Conservation (phyloP, 2,113 vertebrate genomes). For the Hiodon alosoides region DNA sequence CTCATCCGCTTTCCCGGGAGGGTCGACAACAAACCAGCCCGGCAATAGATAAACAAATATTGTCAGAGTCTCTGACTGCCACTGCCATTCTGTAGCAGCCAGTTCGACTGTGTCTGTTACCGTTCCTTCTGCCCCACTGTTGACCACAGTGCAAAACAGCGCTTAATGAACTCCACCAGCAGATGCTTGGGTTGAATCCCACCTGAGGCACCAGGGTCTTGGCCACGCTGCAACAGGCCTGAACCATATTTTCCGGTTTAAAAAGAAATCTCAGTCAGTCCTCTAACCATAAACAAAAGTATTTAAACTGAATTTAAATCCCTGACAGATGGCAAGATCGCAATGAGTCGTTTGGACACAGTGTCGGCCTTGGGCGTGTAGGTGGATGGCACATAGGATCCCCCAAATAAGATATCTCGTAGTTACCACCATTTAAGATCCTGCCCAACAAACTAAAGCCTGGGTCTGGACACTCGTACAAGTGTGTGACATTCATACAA, state of each 20-base stretch:
- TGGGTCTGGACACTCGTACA: no score
- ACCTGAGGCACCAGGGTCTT: neutral
- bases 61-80: neutral
- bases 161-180: neutral
- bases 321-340: no score
- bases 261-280: no score
- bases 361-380: no score
- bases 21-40: slow-evolving; percentile 14
- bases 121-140: neutral
- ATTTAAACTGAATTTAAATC: no score
- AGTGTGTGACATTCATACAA: no score
- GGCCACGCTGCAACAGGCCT: neutral
- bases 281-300: no score
- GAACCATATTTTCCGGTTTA: neutral
- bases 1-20: slow-evolving; percentile 52
- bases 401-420: no score
- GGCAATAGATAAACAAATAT: neutral
- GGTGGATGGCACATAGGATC: no score
- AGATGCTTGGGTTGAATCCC: neutral
- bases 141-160: neutral
- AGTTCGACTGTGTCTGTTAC: neutral
- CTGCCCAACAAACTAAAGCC: no score
- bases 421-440: no score
- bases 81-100: neutral
- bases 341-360: no score